Evolutionary conservation across 2,888 invertebrate genomes (phyloP).

Genomic region (Tipula lateralis): DNA sequence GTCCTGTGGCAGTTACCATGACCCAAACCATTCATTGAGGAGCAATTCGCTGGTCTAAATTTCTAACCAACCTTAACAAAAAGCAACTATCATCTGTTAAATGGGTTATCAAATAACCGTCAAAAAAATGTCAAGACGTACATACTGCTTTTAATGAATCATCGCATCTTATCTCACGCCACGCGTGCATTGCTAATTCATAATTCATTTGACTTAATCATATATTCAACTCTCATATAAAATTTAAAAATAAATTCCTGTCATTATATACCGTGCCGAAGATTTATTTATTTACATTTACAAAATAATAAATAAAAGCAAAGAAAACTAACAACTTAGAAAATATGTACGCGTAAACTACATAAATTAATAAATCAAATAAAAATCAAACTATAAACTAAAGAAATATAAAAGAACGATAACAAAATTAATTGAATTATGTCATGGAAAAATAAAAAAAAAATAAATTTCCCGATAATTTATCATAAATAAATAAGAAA

Average conservation of each 20-base stretch:
- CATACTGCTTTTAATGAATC: too few relatives aligned
- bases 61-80: too few relatives aligned
- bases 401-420: neutral
- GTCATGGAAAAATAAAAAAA: neutral
- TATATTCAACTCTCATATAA: too few relatives aligned
- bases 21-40: too few relatives aligned
- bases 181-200: too few relatives aligned
- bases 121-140: too few relatives aligned
- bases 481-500: neutral
- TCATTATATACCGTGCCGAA: neutral
- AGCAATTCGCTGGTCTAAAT: too few relatives aligned
- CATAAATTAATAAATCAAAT: neutral
- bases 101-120: too few relatives aligned
- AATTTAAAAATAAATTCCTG: neutral
- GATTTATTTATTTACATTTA: neutral
- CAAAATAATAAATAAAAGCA: neutral
- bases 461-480: neutral
- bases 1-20: too few relatives aligned
- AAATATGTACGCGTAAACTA: neutral
- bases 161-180: too few relatives aligned
- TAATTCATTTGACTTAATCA: too few relatives aligned
- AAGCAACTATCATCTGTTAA: too few relatives aligned
- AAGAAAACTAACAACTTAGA: neutral
- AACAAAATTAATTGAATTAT: neutral
- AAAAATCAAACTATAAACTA: neutral